Base-by-base conservation (phyloP, 2,113 vertebrate species). In the Pelobates fuscus region DNA sequence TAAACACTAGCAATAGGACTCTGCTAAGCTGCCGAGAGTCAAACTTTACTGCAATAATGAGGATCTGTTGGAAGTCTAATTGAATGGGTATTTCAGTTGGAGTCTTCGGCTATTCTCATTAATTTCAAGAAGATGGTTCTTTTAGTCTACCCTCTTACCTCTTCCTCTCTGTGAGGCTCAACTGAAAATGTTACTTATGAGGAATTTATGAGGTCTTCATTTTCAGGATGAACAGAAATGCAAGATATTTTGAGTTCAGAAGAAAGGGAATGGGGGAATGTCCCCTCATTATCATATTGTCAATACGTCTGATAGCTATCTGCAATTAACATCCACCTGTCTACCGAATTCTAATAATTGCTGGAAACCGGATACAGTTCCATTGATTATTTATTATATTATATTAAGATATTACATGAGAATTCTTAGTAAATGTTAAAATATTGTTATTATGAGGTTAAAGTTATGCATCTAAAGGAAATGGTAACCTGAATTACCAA, bases 21-120 rank as follows among this genome's bases (percentile, higher is more conserved):
- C 80, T 78, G 62, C 77, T 59, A 8, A 1, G 0, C 80, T 70
- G 79, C 81, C 80, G 84, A 84, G 84, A 82, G 77, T 83, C 86
- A 85, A 80, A 67, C 83, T 32, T 3, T 0, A 24, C 79, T 24
- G 68, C 43, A 66, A 62, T 85, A 85, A 87, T 73, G 85, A 88
- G 80, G 75, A 80, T 62, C 11, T 41, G 72, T 79, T 81, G 79
- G 86, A 82, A 84, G 78, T 68, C 27, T 84, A 85, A 85, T 87
- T 88, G 85, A 85, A 79, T 75, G 76, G 78, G 71, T 81, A 80
- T 79, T 85, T 49, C 82, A 81, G 63, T 44, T 26, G 59, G 71
- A 24, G 84, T 78, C 74, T 67, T 37, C 58, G 62, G 76, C 83
- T 1, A 24, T 71, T 80, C 81, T 84, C 1, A 58, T 88, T 83